Conservation (phyloP, 1,140 invertebrate genomes). For the Drosophila asahinai region DNA sequence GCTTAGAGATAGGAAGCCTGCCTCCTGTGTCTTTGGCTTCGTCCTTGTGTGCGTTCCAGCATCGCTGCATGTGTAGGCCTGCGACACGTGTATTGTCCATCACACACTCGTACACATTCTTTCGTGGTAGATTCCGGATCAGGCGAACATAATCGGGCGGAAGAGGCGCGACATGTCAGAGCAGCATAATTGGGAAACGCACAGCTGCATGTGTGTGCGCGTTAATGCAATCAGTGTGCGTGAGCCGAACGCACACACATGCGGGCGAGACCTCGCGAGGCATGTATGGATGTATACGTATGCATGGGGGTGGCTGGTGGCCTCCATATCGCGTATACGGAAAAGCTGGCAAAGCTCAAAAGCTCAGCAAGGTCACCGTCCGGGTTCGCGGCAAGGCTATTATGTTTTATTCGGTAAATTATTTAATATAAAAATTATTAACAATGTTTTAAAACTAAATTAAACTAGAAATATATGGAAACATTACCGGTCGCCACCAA, state of each 20-base stretch:
- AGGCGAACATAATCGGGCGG: slow-evolving; percentile 62
- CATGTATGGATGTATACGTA: slow-evolving; percentile 1
- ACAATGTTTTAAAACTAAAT: not conserved
- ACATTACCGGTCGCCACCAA: not conserved
- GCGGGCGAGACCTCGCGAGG: not conserved
- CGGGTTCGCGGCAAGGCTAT: slow-evolving; percentile 25
- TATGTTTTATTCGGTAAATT: not conserved
- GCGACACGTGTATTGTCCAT: slow-evolving; percentile 53
- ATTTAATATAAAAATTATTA: not conserved
- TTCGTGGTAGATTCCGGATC: slow-evolving; percentile 77
- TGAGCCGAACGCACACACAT: slow-evolving; percentile 23
- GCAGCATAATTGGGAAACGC: slow-evolving; percentile 46
- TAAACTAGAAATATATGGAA: not conserved
- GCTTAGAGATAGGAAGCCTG: not conserved
- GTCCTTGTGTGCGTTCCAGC: slow-evolving; percentile 30
- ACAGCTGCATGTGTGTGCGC: slow-evolving; percentile 23
- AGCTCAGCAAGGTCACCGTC: slow-evolving; percentile 32
- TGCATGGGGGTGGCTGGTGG: slow-evolving; percentile 1
- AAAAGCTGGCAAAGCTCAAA: slow-evolving; percentile 21
- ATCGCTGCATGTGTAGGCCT: slow-evolving; percentile 38
- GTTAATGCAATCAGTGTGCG: slow-evolving; percentile 56
- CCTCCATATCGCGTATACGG: not conserved
- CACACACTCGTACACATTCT: slow-evolving; percentile 84
- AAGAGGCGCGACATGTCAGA: slow-evolving; percentile 18
- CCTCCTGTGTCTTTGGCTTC: slow-evolving; percentile 33